A percentile compares a stretch with the other conserved stretches of the same genome.
These are phyloP conservation scores for Chrysodeixis includens DNA, from an alignment of 2,888 invertebrate species.

Conservation along the genomic window DNA sequence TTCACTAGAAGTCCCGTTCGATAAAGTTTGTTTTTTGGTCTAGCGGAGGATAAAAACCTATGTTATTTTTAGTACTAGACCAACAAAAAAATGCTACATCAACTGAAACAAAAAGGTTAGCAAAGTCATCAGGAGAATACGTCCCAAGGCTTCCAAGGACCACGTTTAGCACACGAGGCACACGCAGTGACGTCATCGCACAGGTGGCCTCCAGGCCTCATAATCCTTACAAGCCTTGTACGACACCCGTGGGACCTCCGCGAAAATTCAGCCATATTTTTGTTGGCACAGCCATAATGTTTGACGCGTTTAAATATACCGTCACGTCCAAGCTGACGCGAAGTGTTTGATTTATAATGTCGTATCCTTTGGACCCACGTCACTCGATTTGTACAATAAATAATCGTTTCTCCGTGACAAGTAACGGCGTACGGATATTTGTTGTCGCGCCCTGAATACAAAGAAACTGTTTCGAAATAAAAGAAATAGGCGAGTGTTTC, in stretches of 20 bases:
- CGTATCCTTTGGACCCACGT: slow-evolving; percentile 76
- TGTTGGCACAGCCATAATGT: slow-evolving; percentile 23
- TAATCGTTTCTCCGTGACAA: slow-evolving; percentile 74
- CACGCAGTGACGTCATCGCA: slow-evolving; percentile 41
- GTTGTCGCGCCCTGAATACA: slow-evolving; percentile 72
- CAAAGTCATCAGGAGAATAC: not conserved
- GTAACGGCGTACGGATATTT: slow-evolving; percentile 69
- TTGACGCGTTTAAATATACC: slow-evolving; percentile 53
- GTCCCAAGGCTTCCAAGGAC: not conserved
- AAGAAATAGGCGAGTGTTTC: not conserved
- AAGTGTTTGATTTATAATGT: slow-evolving; percentile 74
- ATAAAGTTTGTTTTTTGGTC: too few species aligned
- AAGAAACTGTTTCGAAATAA: slow-evolving; percentile 42
- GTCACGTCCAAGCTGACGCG: slow-evolving; percentile 59
- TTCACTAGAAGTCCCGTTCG: too few species aligned
- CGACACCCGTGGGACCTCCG: slow-evolving; percentile 51
- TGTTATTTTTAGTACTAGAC: too few species aligned
- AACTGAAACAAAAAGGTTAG: not conserved
- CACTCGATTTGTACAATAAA: slow-evolving; percentile 80
- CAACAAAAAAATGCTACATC: not conserved
- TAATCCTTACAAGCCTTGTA: slow-evolving; percentile 39
- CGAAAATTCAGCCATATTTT: slow-evolving; percentile 43
- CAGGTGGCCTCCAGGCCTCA: slow-evolving; percentile 47
- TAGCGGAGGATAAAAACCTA: too few species aligned
- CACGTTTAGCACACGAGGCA: slow-evolving; percentile 7